Base-by-base conservation (phyloP, 2,113 vertebrate species). In the Ammospiza caudacuta region DNA sequence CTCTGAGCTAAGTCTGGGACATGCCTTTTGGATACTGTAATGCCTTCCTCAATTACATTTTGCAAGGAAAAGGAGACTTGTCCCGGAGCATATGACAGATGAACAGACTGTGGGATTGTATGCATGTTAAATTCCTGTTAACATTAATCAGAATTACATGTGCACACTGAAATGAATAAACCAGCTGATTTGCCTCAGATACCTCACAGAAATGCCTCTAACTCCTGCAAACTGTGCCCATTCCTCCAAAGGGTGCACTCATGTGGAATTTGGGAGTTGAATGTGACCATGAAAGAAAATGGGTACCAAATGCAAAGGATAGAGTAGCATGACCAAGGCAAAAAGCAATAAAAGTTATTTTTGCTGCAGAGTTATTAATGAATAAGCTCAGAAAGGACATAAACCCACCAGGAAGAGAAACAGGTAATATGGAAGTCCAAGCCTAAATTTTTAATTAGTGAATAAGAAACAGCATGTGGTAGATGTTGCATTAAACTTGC, bases 171-270 rank as follows among this genome's bases (percentile, higher is more conserved):
- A 83, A 51, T 51, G 19, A 63, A 43, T 43, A 35, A 85, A 77
- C 5, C 17, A 54, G 15, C n/a, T 87, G 29, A 33, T 84, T 1
- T 69, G 64, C 47, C 28, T 72, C 23, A 52, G 28, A 55, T 27
- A 52, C 27, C 28, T 85, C 4, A 3, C 67, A 89, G 72, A 86
- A 91, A 49, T 27, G 31, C 23, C 43, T 57, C 47, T 29, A 15
- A 59, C 25, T 66, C 57, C 22, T 86, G 31, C 28, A 51, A 33
- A 35, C 8, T 20, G 46, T 23, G 5, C 15, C n/a, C 0, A 0
- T 77, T 83, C 52, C 49, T 66, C 49, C 63, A n/a, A 35, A 73
- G 19, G 29, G 18, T 54, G 18, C 14, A 8, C 49, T 66, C 37
- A 3, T 19, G 8, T 63, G 41, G 29, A 35, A 72, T 55, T 20